Evolutionary conservation across 2,888 invertebrate species (phyloP), one percentile per base, ranked within the genome.

Genomic region (Dorcus hopei): DNA sequence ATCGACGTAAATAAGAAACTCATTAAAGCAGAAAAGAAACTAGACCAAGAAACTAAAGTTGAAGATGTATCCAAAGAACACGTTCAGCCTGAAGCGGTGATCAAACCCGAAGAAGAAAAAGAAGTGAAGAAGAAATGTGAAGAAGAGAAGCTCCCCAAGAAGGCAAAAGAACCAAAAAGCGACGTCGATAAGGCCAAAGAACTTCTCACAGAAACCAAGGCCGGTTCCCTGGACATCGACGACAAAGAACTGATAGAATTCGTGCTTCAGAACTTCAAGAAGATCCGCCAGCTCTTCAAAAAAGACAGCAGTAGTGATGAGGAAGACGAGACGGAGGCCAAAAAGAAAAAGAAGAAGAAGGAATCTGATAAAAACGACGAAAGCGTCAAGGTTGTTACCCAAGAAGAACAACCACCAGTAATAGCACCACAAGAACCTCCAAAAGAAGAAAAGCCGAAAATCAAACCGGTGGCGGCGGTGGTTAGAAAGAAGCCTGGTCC

Each of bases 211-310:
- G 61, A 59, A 52, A 19, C 40, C 2, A 56, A 59, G 47, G 41
- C 26, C 26, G 57, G 55, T 50, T 19, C 47, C 5, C 51, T 61
- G 14, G 54, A 58, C 11, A 43, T 54, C 38, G 54, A 57, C 9
- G 60, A 57, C 33, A 47, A 43, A 3, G 53, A 53, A 14, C 49
- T 55, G 2, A 45, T 59, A 1, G 52, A 60, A 16, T 58, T 59
- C 19, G 54, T 58, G 9, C 39, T 59, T 49, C 49, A 54, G 47
- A 63, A 63, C 33, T 54, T 55, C 9, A 58, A 58, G 45, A 59
- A 53, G 43, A 59, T 52, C 14, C 59, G 61, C 48, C 58, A 61
- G 39, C 58, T 57, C 7, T 49, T 61, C 49, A 54, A 54, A 19
- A 56, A 54, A 39, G 54, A 52, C 41, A 57, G 45, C 38, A 58